Conservation (phyloP, 2,797 vertebrate species). For the Eulemur rubriventer region DNA sequence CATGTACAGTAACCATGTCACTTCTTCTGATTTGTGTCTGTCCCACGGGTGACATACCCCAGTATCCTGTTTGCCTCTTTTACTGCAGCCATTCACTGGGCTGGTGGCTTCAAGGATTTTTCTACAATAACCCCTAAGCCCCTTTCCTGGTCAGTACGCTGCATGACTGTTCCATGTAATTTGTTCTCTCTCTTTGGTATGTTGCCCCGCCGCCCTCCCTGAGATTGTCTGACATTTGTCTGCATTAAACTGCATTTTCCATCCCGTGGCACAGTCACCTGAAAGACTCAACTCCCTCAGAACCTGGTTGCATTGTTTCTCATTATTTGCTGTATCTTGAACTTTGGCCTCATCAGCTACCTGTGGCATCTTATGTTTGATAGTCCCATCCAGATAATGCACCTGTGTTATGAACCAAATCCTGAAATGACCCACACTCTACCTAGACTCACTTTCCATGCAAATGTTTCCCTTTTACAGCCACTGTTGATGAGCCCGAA, state of each 20-base stretch:
- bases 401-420: constrained; percentile 39
- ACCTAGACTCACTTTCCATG: neutral
- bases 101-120: constrained; percentile 84
- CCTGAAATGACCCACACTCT: constrained; percentile 3
- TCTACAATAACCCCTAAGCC: constrained; percentile 82
- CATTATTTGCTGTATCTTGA: constrained; percentile 51
- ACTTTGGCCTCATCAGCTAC: constrained; percentile 74
- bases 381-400: constrained; percentile 33
- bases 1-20: constrained; percentile 75
- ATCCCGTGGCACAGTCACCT: constrained; percentile 78
- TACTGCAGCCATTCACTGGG: constrained; percentile 84
- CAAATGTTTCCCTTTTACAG: constrained; percentile 33
- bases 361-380: constrained; percentile 61
- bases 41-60: constrained; percentile 79
- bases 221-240: constrained; percentile 76
- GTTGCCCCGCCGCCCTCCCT: constrained; percentile 51
- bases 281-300: constrained; percentile 53
- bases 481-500: constrained; percentile 53
- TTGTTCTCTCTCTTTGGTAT: constrained; percentile 77
- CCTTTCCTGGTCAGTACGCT: constrained; percentile 84
- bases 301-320: neutral
- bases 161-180: constrained; percentile 83
- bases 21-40: constrained; percentile 82
- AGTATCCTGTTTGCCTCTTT: constrained; percentile 82
- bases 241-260: constrained; percentile 79